phyloP scores from a whole-genome alignment of 2,888 invertebrate genomes.

The Tachystola acroxantha region DNA sequence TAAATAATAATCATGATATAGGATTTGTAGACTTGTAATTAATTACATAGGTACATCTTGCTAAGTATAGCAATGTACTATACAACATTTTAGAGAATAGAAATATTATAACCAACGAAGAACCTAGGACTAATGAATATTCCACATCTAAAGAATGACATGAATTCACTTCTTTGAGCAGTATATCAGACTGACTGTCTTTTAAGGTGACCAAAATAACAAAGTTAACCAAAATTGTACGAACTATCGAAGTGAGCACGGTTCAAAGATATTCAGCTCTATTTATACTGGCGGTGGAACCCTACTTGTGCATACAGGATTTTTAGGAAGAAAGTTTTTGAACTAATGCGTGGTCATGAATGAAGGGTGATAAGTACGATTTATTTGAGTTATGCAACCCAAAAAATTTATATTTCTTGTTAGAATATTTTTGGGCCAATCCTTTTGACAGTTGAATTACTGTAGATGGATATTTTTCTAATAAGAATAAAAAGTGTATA shows the following conservation, averaged over 20 bases:
- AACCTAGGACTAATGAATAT: slow-evolving; percentile 10
- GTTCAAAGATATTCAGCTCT: slow-evolving; percentile 15
- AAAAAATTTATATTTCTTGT: too few species aligned
- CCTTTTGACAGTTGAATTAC: too few species aligned
- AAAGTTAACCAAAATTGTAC: slow-evolving; percentile 24
- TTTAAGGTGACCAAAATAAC: slow-evolving; percentile 39
- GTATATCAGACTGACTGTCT: slow-evolving; percentile 56
- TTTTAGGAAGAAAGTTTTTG: slow-evolving; percentile 36
- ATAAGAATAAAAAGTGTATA: too few species aligned
- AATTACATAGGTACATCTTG: too few species aligned
- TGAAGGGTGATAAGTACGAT: slow-evolving; percentile 34
- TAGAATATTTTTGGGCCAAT: too few species aligned
- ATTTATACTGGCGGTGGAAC: slow-evolving; percentile 25
- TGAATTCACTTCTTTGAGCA: slow-evolving; percentile 33
- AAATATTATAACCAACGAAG: too few species aligned
- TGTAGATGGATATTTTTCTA: too few species aligned
- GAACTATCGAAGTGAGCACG: slow-evolving; percentile 15
- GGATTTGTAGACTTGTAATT: too few species aligned
- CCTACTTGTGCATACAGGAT: slow-evolving; percentile 35
- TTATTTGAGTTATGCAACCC: slow-evolving; percentile 8
- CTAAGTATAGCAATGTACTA: too few species aligned
- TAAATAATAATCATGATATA: too few species aligned
- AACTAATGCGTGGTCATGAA: slow-evolving; percentile 47
- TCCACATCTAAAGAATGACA: slow-evolving; percentile 25
- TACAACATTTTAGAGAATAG: too few species aligned